Evolutionary conservation across 2,888 invertebrate genomes (phyloP).

Genomic region (Imbricaverruca yamaguchii): DNA sequence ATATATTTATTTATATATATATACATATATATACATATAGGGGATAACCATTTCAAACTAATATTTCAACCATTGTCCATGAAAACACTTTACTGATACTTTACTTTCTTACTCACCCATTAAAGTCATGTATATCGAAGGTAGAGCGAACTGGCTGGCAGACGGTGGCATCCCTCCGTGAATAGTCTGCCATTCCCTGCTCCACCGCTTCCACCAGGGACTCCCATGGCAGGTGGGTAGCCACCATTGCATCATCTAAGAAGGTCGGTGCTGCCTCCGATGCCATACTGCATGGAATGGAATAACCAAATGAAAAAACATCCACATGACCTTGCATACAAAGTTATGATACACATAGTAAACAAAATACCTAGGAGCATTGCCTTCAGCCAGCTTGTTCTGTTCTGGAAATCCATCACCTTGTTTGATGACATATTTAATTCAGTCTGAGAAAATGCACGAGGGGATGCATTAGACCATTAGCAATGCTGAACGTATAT

Average conservation of each 20-base stretch:
- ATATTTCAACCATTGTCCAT: no score
- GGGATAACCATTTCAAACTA: not conserved
- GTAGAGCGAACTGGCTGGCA: not conserved
- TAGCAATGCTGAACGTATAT: no score
- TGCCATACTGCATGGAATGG: not conserved
- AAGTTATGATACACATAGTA: no score
- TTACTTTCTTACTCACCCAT: not conserved
- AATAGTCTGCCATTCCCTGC: not conserved
- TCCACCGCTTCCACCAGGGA: not conserved
- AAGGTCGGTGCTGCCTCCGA: not conserved
- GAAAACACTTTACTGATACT: not conserved
- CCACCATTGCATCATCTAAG: not conserved
- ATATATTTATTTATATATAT: not conserved
- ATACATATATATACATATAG: rapidly evolving
- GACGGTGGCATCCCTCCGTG: not conserved
- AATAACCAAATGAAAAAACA: no score
- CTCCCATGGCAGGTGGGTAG: not conserved
- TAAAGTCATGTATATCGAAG: not conserved
- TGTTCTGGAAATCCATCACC: no score
- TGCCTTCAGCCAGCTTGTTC: no score
- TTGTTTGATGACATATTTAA: no score
- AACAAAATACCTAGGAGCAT: no score
- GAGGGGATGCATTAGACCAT: no score
- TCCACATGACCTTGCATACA: no score
- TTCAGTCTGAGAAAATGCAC: no score